A percentile compares a stretch with the other conserved stretches of the same genome.
These are phyloP conservation scores for Sisyra nigra DNA, from an alignment of 2,888 invertebrate genomes.

Conservation along the genomic window DNA sequence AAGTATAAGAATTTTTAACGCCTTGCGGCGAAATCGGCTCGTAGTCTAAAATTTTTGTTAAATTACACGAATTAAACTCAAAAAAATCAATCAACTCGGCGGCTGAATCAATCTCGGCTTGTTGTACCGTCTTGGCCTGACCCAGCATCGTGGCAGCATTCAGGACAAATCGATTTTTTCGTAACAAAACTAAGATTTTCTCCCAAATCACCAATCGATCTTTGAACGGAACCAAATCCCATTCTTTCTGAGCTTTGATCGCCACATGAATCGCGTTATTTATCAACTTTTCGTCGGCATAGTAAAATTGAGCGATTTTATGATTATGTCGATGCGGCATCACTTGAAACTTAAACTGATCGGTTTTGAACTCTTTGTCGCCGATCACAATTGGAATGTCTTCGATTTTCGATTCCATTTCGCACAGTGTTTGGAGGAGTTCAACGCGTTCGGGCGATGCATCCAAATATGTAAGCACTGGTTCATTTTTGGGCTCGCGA, in stretches of 20 bases:
- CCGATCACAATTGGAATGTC: conserved; percentile 96
- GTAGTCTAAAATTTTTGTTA: conserved; percentile 74
- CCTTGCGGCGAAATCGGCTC: conserved; percentile 77
- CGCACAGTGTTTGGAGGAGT: conserved; percentile 50
- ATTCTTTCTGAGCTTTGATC: conserved; percentile 61
- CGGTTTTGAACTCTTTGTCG: conserved; percentile 65
- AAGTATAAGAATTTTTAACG: conserved; percentile 65
- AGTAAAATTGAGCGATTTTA: conserved; percentile 81
- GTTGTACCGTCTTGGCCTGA: conserved; percentile 86
- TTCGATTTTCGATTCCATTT: conserved; percentile 41
- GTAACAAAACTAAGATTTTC: conserved; percentile 80
- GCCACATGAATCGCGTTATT: conserved; percentile 72
- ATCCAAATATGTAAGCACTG: conserved; percentile 59
- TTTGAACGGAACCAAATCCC: conserved; percentile 75
- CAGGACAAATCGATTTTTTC: conserved; percentile 73
- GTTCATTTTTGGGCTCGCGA: conserved; percentile 51
- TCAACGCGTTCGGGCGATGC: conserved; percentile 62
- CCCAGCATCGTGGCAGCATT: conserved; percentile 97
- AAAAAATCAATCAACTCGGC: conserved; percentile 94
- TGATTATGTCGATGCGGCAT: conserved; percentile 83
- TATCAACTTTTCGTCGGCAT: conserved; percentile 72
- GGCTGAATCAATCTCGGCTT: conserved; percentile 95
- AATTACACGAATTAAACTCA: conserved; percentile 62
- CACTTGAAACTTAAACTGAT: conserved; percentile 60
- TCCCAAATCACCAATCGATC: conserved; percentile 60